Evolutionary conservation across 2,113 vertebrate genomes (phyloP).

Genomic region (Xenopus borealis): DNA sequence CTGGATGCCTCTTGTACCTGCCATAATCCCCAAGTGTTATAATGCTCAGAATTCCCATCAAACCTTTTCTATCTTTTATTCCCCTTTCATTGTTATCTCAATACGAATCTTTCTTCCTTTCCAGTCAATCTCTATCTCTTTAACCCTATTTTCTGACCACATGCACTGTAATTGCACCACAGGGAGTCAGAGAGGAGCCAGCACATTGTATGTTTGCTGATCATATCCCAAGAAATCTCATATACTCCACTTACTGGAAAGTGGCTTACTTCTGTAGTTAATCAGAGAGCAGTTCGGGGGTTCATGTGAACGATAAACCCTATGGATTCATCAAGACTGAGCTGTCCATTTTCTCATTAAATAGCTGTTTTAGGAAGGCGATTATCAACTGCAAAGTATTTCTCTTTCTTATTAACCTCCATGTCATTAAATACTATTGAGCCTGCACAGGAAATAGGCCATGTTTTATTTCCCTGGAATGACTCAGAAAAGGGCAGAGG

Average conservation of each 20-base stretch:
- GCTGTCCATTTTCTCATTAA: constrained; percentile 44
- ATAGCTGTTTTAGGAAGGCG: constrained; percentile 32
- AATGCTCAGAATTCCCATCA: no score
- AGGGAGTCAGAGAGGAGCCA: no score
- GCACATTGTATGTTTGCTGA: constrained; percentile 14
- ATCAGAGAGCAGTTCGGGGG: constrained; percentile 7
- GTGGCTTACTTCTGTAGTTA: constrained; percentile 19
- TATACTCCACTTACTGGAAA: constrained; percentile 21
- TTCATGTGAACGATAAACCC: constrained; percentile 21
- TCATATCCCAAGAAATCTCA: constrained; percentile 19
- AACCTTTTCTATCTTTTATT: no score
- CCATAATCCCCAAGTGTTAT: no score
- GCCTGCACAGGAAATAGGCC: constrained; percentile 16
- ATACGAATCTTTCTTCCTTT: no score
- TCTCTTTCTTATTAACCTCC: constrained; percentile 38
- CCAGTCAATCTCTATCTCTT: no score
- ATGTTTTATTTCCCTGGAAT: background rate
- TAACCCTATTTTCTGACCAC: background rate
- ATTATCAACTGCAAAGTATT: constrained; percentile 16
- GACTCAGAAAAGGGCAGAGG: no score
- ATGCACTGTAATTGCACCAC: no score
- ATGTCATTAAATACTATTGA: constrained; percentile 29
- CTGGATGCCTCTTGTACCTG: no score
- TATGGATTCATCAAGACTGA: constrained; percentile 41
- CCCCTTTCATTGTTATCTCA: no score